A percentile compares a stretch with the other conserved stretches of the same genome.
phyloP scores from a whole-genome alignment of 2,888 invertebrate species.

The Harmothoe impar region DNA sequence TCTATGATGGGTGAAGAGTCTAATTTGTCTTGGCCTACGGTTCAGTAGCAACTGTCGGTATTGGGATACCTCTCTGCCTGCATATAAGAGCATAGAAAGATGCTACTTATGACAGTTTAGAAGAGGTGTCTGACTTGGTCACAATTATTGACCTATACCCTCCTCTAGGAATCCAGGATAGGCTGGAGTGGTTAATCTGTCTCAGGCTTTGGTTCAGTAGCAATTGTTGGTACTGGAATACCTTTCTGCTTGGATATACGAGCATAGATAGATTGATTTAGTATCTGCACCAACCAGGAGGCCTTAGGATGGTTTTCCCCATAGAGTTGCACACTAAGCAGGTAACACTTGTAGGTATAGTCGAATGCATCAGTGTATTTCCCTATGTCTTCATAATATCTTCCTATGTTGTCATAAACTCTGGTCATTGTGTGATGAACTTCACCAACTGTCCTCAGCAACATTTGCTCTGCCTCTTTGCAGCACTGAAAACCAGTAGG shows the following conservation, averaged over 20 bases:
- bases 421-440: conserved; percentile 66
- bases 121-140: too few species aligned
- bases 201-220: neutral
- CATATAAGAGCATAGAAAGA: too few species aligned
- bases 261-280: conserved; percentile 66
- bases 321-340: conserved; percentile 42
- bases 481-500: conserved; percentile 68
- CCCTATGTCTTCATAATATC: conserved; percentile 68
- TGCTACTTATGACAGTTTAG: too few species aligned
- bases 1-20: too few species aligned
- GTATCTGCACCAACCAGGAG: conserved; percentile 59
- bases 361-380: conserved; percentile 68
- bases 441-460: conserved; percentile 65
- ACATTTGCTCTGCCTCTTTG: conserved; percentile 64
- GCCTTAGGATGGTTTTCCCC: conserved; percentile 64
- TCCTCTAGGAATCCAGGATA: too few species aligned
- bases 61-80: too few species aligned
- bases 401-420: conserved; percentile 69
- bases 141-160: too few species aligned
- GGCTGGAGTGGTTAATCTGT: too few species aligned
- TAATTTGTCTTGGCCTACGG: too few species aligned
- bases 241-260: conserved; percentile 65
- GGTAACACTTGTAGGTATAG: conserved; percentile 59
- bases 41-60: too few species aligned
- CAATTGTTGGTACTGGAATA: conserved; percentile 43